Evolutionary conservation across 2,797 vertebrate species (phyloP).

Genomic region (Phrynocephalus vlangalii): DNA sequence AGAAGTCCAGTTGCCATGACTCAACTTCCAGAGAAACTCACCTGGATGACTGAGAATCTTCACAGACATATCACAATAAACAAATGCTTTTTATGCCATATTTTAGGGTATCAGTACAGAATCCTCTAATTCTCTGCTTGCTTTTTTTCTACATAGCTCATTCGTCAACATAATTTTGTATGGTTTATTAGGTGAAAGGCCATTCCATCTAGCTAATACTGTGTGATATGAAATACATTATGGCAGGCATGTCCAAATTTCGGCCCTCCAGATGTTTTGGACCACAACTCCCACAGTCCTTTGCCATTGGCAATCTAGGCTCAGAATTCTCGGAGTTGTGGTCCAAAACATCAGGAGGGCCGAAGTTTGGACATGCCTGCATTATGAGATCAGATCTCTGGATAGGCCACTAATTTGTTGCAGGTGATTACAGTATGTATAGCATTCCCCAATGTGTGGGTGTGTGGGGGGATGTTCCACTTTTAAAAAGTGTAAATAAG

Average conservation of each 20-base stretch:
- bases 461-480: neutral
- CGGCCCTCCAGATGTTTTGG: too few species aligned
- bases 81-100: neutral
- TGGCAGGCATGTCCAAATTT: too few species aligned
- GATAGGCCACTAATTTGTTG: neutral
- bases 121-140: neutral
- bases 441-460: neutral
- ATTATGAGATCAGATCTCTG: neutral
- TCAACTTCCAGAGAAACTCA: too few species aligned
- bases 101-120: neutral
- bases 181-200: neutral
- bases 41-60: too few species aligned
- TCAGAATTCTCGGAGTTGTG: too few species aligned
- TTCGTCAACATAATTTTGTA: neutral
- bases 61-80: neutral
- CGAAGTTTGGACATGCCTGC: too few species aligned
- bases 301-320: too few species aligned
- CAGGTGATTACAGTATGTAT: neutral
- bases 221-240: neutral
- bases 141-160: neutral
- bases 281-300: too few species aligned
- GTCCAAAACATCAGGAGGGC: too few species aligned
- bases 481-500: constrained; percentile 46
- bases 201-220: neutral
- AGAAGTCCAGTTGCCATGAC: too few species aligned